Evolutionary conservation across 2,797 vertebrate species (phyloP).

Genomic region (Pangasius krempfi): DNA sequence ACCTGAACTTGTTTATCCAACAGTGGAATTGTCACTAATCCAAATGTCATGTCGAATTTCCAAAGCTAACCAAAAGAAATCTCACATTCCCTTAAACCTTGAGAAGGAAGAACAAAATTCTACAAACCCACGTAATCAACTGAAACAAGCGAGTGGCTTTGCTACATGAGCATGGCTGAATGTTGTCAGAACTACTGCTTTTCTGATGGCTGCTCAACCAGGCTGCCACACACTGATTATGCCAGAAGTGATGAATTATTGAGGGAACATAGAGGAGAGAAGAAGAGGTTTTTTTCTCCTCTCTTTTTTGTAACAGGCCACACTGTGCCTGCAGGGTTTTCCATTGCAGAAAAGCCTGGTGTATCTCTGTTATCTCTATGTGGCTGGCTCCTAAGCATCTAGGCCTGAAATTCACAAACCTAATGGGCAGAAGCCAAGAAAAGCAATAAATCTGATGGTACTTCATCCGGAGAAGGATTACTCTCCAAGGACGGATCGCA

Average conservation of each 20-base stretch:
- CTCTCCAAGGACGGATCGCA: slow-evolving; percentile 30
- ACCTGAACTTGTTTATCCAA: background rate
- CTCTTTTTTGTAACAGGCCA: slow-evolving; percentile 26
- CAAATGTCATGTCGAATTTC: background rate
- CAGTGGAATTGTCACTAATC: background rate
- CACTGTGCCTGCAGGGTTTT: slow-evolving; percentile 11
- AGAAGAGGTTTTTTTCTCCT: background rate
- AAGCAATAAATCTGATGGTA: slow-evolving; percentile 53
- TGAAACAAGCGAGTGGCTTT: background rate
- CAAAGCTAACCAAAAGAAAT: background rate
- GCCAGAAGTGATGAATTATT: slow-evolving; percentile 47
- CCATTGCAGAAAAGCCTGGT: slow-evolving; percentile 7
- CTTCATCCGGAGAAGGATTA: slow-evolving; percentile 46
- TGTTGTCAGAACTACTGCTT: slow-evolving; percentile 24
- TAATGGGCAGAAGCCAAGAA: slow-evolving; percentile 42
- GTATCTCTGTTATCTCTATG: slow-evolving; percentile 11
- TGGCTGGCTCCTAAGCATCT: slow-evolving; percentile 6
- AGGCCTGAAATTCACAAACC: slow-evolving; percentile 37
- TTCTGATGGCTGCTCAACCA: slow-evolving; percentile 3
- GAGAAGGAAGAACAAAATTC: background rate
- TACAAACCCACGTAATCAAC: slow-evolving; percentile 5
- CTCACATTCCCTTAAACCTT: background rate
- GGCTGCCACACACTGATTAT: slow-evolving; percentile 37
- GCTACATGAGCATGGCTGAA: slow-evolving; percentile 5
- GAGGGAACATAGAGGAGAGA: slow-evolving; percentile 18